These are phyloP conservation scores for Podarcis cretensis DNA, from an alignment of 2,113 vertebrate genomes.

Conservation along the genomic window DNA sequence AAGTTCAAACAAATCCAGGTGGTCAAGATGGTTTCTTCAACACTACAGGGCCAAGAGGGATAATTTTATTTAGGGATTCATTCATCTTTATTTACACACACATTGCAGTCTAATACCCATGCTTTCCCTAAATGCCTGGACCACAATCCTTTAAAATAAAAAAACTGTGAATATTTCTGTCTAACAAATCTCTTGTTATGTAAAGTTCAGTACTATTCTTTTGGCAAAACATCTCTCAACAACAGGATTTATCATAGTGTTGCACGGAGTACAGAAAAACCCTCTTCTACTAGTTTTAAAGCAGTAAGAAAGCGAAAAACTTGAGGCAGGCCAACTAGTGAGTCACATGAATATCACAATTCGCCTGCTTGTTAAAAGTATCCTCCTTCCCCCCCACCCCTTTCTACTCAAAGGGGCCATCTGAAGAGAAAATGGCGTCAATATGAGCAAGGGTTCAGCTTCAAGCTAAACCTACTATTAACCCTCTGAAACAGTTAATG, in stretches of 20 bases:
- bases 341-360: constrained; percentile 25
- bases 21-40: not conserved
- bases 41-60: no score
- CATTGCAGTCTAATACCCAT: not conserved
- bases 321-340: not conserved
- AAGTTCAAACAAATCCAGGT: not conserved
- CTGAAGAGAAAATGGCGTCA: constrained; percentile 33
- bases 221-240: not conserved
- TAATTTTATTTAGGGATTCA: not conserved
- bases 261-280: not conserved
- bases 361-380: constrained; percentile 2
- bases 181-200: not conserved
- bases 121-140: not conserved
- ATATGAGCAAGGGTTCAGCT: constrained; percentile 19
- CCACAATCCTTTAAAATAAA: not conserved
- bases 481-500: constrained; percentile 33
- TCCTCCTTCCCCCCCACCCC: not conserved
- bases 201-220: not conserved
- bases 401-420: constrained; percentile 1
- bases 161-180: not conserved
- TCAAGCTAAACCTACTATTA: constrained; percentile 47
- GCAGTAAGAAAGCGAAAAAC: not conserved
- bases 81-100: not conserved
- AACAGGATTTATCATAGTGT: not conserved
- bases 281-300: not conserved